Conservation (phyloP, 2,888 invertebrate species). For the Encarsia formosa region DNA sequence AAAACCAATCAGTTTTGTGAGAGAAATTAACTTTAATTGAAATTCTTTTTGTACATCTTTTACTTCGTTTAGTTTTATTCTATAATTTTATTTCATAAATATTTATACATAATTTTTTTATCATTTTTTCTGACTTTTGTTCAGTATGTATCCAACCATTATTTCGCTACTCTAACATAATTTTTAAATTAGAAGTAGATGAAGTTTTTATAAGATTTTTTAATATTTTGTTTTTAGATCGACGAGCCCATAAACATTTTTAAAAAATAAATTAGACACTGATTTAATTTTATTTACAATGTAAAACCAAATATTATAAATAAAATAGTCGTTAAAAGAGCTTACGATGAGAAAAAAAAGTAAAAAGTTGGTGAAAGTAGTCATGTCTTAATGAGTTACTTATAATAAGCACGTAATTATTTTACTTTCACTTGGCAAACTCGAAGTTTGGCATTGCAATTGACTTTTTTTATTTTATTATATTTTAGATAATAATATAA, state of each 20-base stretch:
- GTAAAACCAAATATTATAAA: slow-evolving; percentile 1
- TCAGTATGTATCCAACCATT: background rate
- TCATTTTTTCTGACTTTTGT: slow-evolving; percentile 1
- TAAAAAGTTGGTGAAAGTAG: slow-evolving; percentile 10
- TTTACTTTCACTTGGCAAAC: slow-evolving; percentile 16
- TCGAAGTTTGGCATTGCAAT: slow-evolving; percentile 16
- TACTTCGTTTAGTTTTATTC: slow-evolving; percentile 11
- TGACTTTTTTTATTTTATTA: slow-evolving; percentile 5
- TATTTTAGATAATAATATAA: slow-evolving; percentile 2
- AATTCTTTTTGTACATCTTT: slow-evolving; percentile 15
- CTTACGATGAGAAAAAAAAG: slow-evolving; percentile 13
- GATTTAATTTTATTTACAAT: background rate
- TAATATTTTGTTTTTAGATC: too few species aligned
- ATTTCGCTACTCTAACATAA: too few species aligned
- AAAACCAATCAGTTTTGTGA: slow-evolving; percentile 6
- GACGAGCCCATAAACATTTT: too few species aligned
- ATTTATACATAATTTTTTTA: slow-evolving; percentile 16
- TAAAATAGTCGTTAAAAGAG: slow-evolving; percentile 3
- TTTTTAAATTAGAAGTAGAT: too few species aligned
- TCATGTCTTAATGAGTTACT: background rate
- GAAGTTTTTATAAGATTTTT: too few species aligned
- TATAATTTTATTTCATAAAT: slow-evolving; percentile 18
- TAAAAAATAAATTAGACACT: too few species aligned
- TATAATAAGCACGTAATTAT: slow-evolving; percentile 7
- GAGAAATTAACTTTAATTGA: slow-evolving; percentile 19